phyloP scores from a whole-genome alignment of 2,797 vertebrate species.

The Hybognathus amarus region DNA sequence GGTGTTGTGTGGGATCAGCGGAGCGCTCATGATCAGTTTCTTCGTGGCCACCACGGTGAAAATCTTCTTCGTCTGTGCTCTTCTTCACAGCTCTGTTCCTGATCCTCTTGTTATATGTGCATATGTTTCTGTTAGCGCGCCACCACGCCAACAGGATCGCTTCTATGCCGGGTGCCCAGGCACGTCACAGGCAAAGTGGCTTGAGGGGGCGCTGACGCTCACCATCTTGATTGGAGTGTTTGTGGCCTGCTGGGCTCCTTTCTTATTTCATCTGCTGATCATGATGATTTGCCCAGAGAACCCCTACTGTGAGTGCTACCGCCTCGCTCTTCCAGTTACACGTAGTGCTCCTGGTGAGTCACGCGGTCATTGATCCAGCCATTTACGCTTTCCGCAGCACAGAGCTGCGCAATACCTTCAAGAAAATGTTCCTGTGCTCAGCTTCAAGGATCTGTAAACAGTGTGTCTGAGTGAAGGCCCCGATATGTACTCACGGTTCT shows the following conservation, averaged over 20 bases:
- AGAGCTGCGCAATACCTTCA: constrained; percentile 87
- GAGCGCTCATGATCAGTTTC: constrained; percentile 85
- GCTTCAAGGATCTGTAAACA: constrained; percentile 46
- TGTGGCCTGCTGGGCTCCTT: constrained; percentile 92
- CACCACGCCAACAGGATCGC: constrained; percentile 86
- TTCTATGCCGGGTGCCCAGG: constrained; percentile 73
- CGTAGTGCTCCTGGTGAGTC: constrained; percentile 89
- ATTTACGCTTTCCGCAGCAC: constrained; percentile 94
- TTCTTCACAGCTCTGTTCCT: constrained; percentile 85
- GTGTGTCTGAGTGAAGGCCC: constrained; percentile 2
- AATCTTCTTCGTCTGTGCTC: constrained; percentile 83
- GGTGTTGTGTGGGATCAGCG: constrained; percentile 80
- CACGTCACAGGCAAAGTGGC: constrained; percentile 69
- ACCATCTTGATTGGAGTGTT: constrained; percentile 93
- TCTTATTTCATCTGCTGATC: constrained; percentile 90
- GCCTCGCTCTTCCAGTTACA: constrained; percentile 91
- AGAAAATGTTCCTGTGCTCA: constrained; percentile 82
- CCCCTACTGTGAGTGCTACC: constrained; percentile 94
- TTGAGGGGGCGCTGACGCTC: constrained; percentile 87
- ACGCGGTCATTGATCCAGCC: constrained; percentile 89
- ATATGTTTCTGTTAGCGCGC: constrained; percentile 92
- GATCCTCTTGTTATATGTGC: constrained; percentile 89
- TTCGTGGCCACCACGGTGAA: constrained; percentile 81
- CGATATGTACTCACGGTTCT: neutral
- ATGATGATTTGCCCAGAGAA: constrained; percentile 87